Evolutionary conservation across 2,797 vertebrate genomes (phyloP).

Genomic region (Orestias chungarensis): DNA sequence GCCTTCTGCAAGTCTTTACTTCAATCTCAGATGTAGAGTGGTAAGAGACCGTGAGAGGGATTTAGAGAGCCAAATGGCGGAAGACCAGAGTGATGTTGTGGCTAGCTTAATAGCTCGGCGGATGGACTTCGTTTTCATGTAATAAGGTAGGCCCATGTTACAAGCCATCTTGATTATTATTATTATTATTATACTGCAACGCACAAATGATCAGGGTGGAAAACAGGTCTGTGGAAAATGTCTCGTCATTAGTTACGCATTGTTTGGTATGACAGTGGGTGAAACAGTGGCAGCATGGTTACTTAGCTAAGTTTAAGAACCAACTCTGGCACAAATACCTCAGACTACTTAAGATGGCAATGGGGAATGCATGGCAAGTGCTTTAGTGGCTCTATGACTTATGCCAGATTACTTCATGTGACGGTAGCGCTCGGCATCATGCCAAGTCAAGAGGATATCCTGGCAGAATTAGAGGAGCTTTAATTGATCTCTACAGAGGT

Average conservation of each 20-base stretch:
- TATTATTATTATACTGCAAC: too few relatives aligned
- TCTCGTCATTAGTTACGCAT: background rate
- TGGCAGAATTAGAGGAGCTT: slow-evolving; percentile 53
- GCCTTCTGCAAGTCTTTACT: slow-evolving; percentile 3
- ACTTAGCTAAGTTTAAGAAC: slow-evolving; percentile 61
- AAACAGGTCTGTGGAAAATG: slow-evolving; percentile 4
- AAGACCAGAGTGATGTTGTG: too few relatives aligned
- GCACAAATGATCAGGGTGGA: slow-evolving; percentile 1
- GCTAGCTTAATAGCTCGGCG: too few relatives aligned
- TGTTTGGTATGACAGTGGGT: slow-evolving; percentile 25
- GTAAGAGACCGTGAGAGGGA: too few relatives aligned
- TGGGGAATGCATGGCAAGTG: slow-evolving; percentile 57
- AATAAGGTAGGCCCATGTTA: too few relatives aligned
- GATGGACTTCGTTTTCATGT: too few relatives aligned
- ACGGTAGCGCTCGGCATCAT: slow-evolving; percentile 51
- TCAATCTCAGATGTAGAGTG: too few relatives aligned
- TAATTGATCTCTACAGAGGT: slow-evolving; percentile 36
- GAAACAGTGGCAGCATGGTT: slow-evolving; percentile 28
- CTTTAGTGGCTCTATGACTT: slow-evolving; percentile 60
- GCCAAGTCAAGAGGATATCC: slow-evolving; percentile 58
- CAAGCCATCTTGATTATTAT: too few relatives aligned
- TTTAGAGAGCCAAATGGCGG: too few relatives aligned
- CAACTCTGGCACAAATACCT: slow-evolving; percentile 44
- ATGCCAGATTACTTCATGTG: slow-evolving; percentile 60
- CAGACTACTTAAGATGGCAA: slow-evolving; percentile 47